Evolutionary conservation across 2,113 vertebrate species (phyloP).

Genomic region (Diadophis punctatus): DNA sequence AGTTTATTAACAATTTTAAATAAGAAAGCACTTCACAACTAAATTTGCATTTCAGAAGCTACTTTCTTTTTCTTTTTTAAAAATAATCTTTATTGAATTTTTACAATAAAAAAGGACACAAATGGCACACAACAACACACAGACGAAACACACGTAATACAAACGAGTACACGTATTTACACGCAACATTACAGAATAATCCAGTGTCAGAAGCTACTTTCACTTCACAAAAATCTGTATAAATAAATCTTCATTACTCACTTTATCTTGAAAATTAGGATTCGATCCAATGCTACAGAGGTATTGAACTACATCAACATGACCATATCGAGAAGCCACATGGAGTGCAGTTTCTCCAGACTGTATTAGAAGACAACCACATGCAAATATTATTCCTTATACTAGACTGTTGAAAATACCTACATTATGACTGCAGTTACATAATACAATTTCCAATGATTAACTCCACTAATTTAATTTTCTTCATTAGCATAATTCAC

Average conservation of each 20-base stretch:
- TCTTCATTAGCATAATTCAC: neutral
- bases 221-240: neutral
- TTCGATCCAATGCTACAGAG: slow-evolving; percentile 88
- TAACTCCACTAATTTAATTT: neutral
- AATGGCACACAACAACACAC: too few species aligned
- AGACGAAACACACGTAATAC: too few species aligned
- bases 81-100: too few species aligned
- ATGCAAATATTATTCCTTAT: neutral
- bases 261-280: slow-evolving; percentile 89
- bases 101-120: too few species aligned
- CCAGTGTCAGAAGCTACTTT: neutral
- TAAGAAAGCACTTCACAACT: neutral
- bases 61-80: too few species aligned
- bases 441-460: neutral
- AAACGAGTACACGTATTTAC: too few species aligned
- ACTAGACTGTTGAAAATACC: rapidly evolving
- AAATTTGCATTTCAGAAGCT: neutral
- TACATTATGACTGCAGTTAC: rapidly evolving
- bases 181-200: too few species aligned
- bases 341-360: slow-evolving; percentile 95
- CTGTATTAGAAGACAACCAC: slow-evolving; percentile 65
- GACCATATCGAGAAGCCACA: slow-evolving; percentile 92
- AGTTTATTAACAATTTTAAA: neutral
- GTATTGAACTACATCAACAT: slow-evolving; percentile 91
- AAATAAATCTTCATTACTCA: slow-evolving; percentile 56